Evolutionary conservation across 2,888 invertebrate species (phyloP), one percentile per base, ranked within the genome.

Genomic region (Lamellibrachia satsuma): DNA sequence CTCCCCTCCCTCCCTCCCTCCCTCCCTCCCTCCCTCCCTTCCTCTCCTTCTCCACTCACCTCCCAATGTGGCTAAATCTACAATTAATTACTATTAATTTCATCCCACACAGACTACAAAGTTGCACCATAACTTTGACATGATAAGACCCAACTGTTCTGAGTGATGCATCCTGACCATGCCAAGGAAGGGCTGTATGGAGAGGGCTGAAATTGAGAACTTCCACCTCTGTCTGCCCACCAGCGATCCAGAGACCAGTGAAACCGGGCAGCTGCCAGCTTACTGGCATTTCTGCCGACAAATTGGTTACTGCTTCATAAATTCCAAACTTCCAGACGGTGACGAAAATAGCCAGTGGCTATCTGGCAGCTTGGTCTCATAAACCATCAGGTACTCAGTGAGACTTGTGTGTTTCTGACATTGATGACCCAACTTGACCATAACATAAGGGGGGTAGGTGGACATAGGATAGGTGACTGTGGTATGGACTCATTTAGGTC

Each of bases 231-330:
- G 22, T 6, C 22, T 22, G n/a, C 3, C 75, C 75, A 22, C 22
- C 4, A 75, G 15, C 22, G 22, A n/a, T 2, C 75, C n/a, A n/a
- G 55, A 55, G 75, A 22, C 75, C 75, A 75, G 75, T 75, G 75
- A 75, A n/a, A 15, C 22, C 6, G 22, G 75, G 22, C 75, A 75
- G 75, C 75, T 75, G 75, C n/a, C 75, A 75, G 75, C 22, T 75
- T 75, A 15, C 75, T 6, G 22, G 75, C 75, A 75, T 75, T 75
- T 75, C 75, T 75, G 75, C 75, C 75, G 75, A 75, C 75, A 75
- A 75, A 75, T 75, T 75, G 75, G 75, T 75, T 75, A n/a, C 75
- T 75, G 75, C 75, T 75, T 75, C 75, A 75, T 75, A 75, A 75
- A 75, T 75, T 75, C 75, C 75, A 75, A 75, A 75, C 75, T 75